Evolutionary conservation across 1,140 invertebrate genomes (phyloP).

Genomic region (Cyclina sinensis): DNA sequence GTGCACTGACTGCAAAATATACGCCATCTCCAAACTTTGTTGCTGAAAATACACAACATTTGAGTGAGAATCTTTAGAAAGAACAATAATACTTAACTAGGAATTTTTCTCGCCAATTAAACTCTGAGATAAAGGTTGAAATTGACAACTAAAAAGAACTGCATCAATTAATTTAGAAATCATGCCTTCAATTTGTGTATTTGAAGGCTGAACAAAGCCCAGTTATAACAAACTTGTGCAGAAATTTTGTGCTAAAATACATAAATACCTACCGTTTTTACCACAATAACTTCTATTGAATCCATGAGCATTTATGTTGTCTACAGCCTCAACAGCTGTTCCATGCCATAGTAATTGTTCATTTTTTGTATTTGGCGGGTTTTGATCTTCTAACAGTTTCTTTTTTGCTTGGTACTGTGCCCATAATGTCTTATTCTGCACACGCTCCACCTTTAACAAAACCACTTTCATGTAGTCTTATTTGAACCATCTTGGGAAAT

Average conservation of each 20-base stretch:
- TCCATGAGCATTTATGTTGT: slow-evolving; percentile 75
- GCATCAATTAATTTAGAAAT: too few species aligned
- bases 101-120: too few species aligned
- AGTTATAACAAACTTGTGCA: too few species aligned
- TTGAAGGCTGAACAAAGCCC: too few species aligned
- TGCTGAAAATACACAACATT: slow-evolving; percentile 34
- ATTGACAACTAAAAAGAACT: too few species aligned
- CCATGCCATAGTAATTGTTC: slow-evolving; percentile 79
- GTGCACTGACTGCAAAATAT: slow-evolving; percentile 70
- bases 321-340: slow-evolving; percentile 62
- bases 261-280: slow-evolving; percentile 66
- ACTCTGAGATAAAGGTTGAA: too few species aligned
- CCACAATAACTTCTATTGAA: slow-evolving; percentile 79
- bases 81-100: too few species aligned
- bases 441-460: slow-evolving; percentile 74
- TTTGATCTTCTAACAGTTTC: slow-evolving; percentile 68
- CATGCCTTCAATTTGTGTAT: too few species aligned
- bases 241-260: neutral
- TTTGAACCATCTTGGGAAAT: too few species aligned
- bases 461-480: too few species aligned
- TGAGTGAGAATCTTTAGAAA: too few species aligned
- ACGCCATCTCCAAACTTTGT: slow-evolving; percentile 71
- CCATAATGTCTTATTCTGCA: slow-evolving; percentile 75
- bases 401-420: slow-evolving; percentile 77
- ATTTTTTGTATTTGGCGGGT: slow-evolving; percentile 66